A percentile compares a stretch with the other conserved stretches of the same genome.
phyloP scores from a whole-genome alignment of 1,140 invertebrate genomes.

The Neodiprion pinetum region DNA sequence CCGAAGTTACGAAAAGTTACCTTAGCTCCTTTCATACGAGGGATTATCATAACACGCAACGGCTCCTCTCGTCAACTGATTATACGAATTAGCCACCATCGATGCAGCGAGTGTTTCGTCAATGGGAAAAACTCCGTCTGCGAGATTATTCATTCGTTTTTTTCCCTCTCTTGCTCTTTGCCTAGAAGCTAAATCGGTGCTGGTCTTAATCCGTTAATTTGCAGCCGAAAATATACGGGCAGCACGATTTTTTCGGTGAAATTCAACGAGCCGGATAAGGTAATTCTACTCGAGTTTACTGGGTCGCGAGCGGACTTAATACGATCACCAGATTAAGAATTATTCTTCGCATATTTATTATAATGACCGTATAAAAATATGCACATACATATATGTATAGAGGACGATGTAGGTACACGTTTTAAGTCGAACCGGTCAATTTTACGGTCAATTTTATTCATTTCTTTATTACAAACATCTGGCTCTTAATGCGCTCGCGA shows the following conservation, averaged over 20 bases:
- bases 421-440: background rate
- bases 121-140: too few relatives aligned
- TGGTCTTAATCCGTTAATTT: background rate
- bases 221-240: background rate
- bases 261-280: background rate
- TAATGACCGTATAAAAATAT: too few relatives aligned
- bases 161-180: too few relatives aligned
- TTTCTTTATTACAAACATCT: too few relatives aligned
- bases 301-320: background rate
- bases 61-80: too few relatives aligned
- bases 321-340: background rate
- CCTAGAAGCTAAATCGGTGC: too few relatives aligned
- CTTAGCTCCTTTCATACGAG: background rate
- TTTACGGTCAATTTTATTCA: background rate
- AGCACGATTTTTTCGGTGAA: background rate
- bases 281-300: background rate
- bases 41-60: background rate
- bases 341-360: background rate
- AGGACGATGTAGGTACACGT: too few relatives aligned
- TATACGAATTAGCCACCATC: too few relatives aligned
- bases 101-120: too few relatives aligned
- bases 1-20: conserved; percentile 5
- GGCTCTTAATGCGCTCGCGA: too few relatives aligned
- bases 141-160: too few relatives aligned
- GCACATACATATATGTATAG: too few relatives aligned